phyloP scores from a whole-genome alignment of 2,888 invertebrate species.

The Formica aserva region DNA sequence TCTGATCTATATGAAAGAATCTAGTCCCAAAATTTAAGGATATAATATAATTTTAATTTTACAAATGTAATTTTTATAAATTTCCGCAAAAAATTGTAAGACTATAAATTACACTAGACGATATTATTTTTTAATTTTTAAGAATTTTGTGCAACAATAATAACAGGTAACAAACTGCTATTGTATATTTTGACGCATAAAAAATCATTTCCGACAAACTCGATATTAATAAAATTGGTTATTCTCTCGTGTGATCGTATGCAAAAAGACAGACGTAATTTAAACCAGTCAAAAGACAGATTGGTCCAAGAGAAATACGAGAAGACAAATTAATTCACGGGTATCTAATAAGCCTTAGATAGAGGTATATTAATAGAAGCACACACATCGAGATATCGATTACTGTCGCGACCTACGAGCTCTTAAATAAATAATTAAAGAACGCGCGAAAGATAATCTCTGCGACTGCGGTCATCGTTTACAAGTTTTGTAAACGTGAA shows the following conservation, averaged over 20 bases:
- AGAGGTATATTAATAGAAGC: conserved; percentile 5
- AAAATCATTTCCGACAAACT: not conserved
- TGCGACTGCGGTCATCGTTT: not conserved
- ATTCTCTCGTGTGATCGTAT: not conserved
- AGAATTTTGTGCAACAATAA: not conserved
- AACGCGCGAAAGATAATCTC: conserved; percentile 1
- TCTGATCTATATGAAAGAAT: not conserved
- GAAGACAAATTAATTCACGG: conserved; percentile 31
- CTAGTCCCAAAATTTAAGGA: not conserved
- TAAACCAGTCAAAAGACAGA: conserved; percentile 11
- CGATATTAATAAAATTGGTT: conserved; percentile 2
- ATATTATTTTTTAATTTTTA: not conserved
- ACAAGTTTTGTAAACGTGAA: conserved; percentile 9
- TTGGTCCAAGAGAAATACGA: conserved; percentile 16
- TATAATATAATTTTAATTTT: no score
- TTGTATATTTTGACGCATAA: no score
- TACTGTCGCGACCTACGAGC: not conserved
- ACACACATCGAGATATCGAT: conserved; percentile 23
- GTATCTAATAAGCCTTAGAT: conserved; percentile 5
- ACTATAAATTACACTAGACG: not conserved
- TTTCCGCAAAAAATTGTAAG: not conserved
- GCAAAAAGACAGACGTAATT: conserved; percentile 4
- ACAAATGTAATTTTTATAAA: not conserved
- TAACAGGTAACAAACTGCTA: not conserved
- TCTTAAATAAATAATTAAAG: conserved; percentile 44